phyloP scores from a whole-genome alignment of 2,797 vertebrate species.

The Enteromius mattozi region DNA sequence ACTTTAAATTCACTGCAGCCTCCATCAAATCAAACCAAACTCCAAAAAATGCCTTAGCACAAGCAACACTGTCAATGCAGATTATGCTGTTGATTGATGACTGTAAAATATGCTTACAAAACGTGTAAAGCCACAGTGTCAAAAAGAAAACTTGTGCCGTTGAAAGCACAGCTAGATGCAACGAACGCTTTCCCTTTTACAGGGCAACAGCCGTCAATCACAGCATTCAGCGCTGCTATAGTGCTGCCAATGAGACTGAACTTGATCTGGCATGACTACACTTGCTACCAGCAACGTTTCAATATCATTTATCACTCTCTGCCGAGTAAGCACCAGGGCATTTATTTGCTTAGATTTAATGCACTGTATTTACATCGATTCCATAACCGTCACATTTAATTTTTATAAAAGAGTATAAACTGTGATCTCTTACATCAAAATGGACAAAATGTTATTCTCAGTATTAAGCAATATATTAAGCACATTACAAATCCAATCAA shows the following conservation, averaged over 20 bases:
- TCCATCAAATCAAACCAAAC: conserved; percentile 14
- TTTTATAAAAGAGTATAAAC: neutral
- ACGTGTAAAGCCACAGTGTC: neutral
- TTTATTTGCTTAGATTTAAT: conserved; percentile 11
- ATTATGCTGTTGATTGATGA: conserved; percentile 34
- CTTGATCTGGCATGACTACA: conserved; percentile 1
- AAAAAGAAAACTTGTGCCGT: conserved; percentile 23
- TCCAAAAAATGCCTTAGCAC: conserved; percentile 29
- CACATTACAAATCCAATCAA: neutral
- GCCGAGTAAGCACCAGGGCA: neutral
- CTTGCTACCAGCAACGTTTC: neutral
- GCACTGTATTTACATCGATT: neutral
- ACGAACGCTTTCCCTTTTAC: neutral
- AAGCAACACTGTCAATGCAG: conserved; percentile 39
- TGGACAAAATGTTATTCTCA: neutral
- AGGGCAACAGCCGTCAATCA: conserved; percentile 24
- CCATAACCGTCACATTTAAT: neutral
- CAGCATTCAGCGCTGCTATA: neutral
- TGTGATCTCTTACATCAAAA: neutral
- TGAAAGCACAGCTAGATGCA: conserved; percentile 11
- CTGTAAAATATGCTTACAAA: conserved; percentile 39
- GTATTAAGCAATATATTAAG: neutral
- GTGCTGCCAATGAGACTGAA: neutral
- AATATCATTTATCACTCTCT: conserved; percentile 24
- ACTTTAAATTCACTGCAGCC: conserved; percentile 28